Evolutionary conservation across 2,888 invertebrate genomes (phyloP), one percentile per base, ranked within the genome.

Genomic region (Acrobasis consociella): DNA sequence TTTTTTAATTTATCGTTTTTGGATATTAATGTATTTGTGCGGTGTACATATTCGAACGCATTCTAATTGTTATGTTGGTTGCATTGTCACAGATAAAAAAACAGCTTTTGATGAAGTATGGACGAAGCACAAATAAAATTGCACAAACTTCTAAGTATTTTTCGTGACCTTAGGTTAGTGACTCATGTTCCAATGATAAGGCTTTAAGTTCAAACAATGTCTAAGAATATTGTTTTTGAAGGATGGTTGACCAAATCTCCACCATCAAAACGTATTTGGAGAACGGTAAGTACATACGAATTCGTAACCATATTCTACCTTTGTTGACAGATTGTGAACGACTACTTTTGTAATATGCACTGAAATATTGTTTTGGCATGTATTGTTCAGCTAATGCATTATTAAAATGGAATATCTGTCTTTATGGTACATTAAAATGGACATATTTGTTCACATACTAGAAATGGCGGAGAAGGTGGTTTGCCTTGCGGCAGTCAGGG

Each of bases 211-310:
- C 65, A 68, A 55, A 76, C 60, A 70, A 91, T 91, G 91, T 90
- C 91, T 68, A 87, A 94, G 85, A 96, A 97, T 88, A 94, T 96
- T 69, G 95, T 97, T 72, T 96, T 96, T 83, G 97, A 97, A 91
- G 99, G 99, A 69, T 99, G 98, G 98, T 94, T 99, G 77, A 97
- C 97, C 67, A 99, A 99, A 93, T 98, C 98, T 65, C 98, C 98
- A 74, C 98, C 98, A 65, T 96, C 97, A 65, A 98, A 97, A 93
- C 94, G 97, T 75, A 95, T 97, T 82, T 98, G 97, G 95, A 95
- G 97, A 94, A 97, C 98, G 89, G 98, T 98, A 94, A 96, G 97
- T 67, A 67, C n/a, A n/a, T n/a, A n/a, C 76, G 65, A 73, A 71
- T 78, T 64, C 59, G 62, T 49, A 42, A 56, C 62, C 49, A 60